These are phyloP conservation scores for Hemichromis elongatus DNA, from an alignment of 2,113 vertebrate genomes.

Conservation along the genomic window DNA sequence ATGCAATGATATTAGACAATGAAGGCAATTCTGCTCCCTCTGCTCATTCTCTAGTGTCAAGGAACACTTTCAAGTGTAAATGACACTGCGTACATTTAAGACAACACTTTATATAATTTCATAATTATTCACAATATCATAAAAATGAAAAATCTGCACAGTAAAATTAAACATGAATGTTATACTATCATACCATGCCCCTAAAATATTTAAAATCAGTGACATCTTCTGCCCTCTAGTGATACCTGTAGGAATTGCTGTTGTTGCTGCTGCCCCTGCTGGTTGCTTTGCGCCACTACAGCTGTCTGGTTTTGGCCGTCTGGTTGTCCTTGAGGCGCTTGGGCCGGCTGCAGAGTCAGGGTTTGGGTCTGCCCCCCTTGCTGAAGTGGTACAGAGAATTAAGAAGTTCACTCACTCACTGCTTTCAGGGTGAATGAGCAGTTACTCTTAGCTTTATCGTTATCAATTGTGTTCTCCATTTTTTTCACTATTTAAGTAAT, in stretches of 20 bases:
- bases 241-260: slow-evolving; percentile 78
- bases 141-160: neutral
- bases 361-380: slow-evolving; percentile 86
- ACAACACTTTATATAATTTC: neutral
- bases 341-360: slow-evolving; percentile 76
- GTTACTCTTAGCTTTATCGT: neutral
- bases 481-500: neutral
- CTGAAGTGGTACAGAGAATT: slow-evolving; percentile 41
- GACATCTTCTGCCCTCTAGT: neutral
- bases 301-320: slow-evolving; percentile 67
- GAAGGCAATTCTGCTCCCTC: neutral
- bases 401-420: neutral
- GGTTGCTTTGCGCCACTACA: slow-evolving; percentile 64
- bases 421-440: neutral
- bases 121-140: neutral
- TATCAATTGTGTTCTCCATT: neutral
- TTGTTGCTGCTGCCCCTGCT: slow-evolving; percentile 77
- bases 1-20: neutral
- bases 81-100: neutral
- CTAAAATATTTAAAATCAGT: neutral
- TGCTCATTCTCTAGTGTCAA: neutral
- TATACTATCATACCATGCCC: neutral
- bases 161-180: neutral
- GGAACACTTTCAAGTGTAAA: neutral
- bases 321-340: slow-evolving; percentile 72